These are phyloP conservation scores for Oncorhynchus keta DNA, from an alignment of 2,113 vertebrate genomes.

Conservation along the genomic window DNA sequence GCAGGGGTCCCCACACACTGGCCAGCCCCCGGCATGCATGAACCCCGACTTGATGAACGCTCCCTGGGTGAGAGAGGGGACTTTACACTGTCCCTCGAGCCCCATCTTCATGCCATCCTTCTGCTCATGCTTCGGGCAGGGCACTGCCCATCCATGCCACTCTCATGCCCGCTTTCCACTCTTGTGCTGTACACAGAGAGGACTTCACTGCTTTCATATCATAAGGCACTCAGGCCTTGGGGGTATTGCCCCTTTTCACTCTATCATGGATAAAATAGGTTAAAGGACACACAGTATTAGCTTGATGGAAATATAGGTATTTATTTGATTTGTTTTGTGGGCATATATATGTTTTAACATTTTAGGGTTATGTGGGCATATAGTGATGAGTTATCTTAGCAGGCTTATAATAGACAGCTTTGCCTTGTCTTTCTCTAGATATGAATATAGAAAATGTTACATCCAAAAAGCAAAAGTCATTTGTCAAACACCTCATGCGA, in stretches of 20 bases:
- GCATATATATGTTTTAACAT: too few relatives aligned
- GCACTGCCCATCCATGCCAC: not conserved
- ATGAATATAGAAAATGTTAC: too few relatives aligned
- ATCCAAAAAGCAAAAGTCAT: too few relatives aligned
- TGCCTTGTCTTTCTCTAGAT: too few relatives aligned
- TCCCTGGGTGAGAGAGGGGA: slow-evolving; percentile 73
- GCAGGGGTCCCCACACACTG: slow-evolving; percentile 68
- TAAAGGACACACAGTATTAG: too few relatives aligned
- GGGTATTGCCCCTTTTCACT: not conserved
- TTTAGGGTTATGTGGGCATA: too few relatives aligned
- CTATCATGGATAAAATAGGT: too few relatives aligned
- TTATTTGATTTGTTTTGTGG: too few relatives aligned
- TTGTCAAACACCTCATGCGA: too few relatives aligned
- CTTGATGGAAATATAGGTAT: too few relatives aligned
- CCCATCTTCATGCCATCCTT: slow-evolving; percentile 57
- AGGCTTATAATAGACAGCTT: too few relatives aligned
- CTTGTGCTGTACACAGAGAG: not conserved
- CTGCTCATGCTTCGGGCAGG: not conserved
- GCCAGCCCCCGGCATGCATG: slow-evolving; percentile 67
- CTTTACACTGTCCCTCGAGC: not conserved
- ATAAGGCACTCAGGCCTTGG: not conserved
- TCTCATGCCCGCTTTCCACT: not conserved
- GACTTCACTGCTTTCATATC: not conserved
- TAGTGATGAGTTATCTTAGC: too few relatives aligned
- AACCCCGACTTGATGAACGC: slow-evolving; percentile 74